phyloP scores from a whole-genome alignment of 2,113 vertebrate species.

The Sylvicapra grimmia region DNA sequence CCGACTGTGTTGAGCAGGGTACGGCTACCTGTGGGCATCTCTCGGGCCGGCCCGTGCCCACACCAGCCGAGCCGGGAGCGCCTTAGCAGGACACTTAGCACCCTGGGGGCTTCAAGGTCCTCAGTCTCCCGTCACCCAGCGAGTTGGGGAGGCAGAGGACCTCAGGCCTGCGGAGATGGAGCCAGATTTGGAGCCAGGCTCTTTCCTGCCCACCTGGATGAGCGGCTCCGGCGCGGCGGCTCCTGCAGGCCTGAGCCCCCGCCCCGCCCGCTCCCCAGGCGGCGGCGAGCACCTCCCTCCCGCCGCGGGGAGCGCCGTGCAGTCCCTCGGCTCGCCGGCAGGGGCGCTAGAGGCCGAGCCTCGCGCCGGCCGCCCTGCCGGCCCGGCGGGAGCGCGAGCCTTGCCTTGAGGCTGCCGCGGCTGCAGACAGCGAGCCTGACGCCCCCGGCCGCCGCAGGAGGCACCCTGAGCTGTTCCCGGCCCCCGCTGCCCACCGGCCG shows the following conservation, averaged over 20 bases:
- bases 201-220: background rate
- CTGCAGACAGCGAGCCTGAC: background rate
- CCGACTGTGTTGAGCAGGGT: background rate
- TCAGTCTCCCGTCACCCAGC: background rate
- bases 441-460: background rate
- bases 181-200: background rate
- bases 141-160: background rate
- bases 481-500: rapidly evolving
- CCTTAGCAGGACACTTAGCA: background rate
- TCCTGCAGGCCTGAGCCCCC: background rate
- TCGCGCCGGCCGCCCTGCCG: background rate
- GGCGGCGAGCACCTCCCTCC: rapidly evolving
- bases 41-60: background rate
- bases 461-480: background rate
- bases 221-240: background rate
- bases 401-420: rapidly evolving
- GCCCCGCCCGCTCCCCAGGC: background rate
- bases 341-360: background rate
- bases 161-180: background rate
- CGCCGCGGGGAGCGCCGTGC: background rate
- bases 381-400: background rate
- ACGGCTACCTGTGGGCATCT: background rate
- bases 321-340: background rate
- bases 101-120: rapidly evolving
- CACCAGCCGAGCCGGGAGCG: background rate